Base-by-base conservation (phyloP, 1,140 invertebrate species). In the Drosophila rufa region DNA sequence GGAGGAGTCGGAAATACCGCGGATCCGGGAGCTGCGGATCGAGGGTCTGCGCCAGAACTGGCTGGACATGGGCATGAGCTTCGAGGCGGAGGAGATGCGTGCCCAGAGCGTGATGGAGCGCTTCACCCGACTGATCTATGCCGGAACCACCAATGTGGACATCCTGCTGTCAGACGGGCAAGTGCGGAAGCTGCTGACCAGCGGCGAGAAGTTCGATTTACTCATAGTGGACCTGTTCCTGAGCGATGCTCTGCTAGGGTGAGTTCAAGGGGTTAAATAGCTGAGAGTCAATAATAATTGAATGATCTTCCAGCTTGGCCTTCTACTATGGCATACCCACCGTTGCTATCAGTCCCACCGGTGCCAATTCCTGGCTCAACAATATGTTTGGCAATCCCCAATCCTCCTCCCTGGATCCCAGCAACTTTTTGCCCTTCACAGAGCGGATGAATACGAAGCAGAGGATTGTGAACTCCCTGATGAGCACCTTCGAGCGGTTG, bases 341-440 rank as follows among this genome's bases (percentile, higher is more conserved):
- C 7, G 93, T 96, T 7, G 95, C 94, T 0, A 80, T 95, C 0
- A 93, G 94, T 51, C 94, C 95, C 2, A 94, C 94, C 40, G 94
- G 94, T 4, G 93, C 95, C 2, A 94, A 95, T 62, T 95, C 95
- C 0, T 96, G 95, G 95, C 92, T 94, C 3, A 94, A 95, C 56
- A 94, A 94, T 6, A 93, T 95, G 65, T 92, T 95, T 27, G 95
- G 93, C 1, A 95, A 95, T 82, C 95, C 95, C 0, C 94, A 95
- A 27, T 95, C 94, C 30, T 92, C 95, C 0, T 94, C 95, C 0
- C 94, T 95, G 70, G 93, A 95, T 27, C 94, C 95, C 0, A 94
- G 94, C 22, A 95, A 94, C 56, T 93, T 95, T 79, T 80, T 95
- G 12, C 82, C 92, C 1, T 94, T 93, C 38, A 92, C 93, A 0